These are phyloP conservation scores for Neostethus bicornis DNA, from an alignment of 2,797 vertebrate species.

Conservation along the genomic window DNA sequence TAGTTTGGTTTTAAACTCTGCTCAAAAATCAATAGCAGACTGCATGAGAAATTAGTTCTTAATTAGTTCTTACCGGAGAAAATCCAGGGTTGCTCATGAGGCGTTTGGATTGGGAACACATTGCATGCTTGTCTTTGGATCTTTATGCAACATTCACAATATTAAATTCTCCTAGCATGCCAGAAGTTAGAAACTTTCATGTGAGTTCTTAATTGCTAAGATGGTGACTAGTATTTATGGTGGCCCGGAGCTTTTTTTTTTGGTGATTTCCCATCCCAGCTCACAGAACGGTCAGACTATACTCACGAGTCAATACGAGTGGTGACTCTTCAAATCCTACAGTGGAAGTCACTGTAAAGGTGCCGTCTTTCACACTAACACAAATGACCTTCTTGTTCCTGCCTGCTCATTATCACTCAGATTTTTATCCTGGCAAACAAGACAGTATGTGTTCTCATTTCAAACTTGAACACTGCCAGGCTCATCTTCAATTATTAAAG, in stretches of 20 bases:
- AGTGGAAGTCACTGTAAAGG: constrained; percentile 47
- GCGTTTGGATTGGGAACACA: constrained; percentile 6
- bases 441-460: constrained; percentile 3
- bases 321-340: constrained; percentile 39
- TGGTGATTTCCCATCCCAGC: constrained; percentile 18
- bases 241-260: constrained; percentile 18
- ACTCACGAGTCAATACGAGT: constrained; percentile 33
- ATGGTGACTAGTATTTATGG: constrained; percentile 38
- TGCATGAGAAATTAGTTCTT: too few species aligned
- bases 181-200: constrained; percentile 34
- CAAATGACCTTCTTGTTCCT: constrained; percentile 27
- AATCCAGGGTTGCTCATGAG: constrained; percentile 34
- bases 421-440: constrained; percentile 13
- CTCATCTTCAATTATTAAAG: constrained; percentile 2
- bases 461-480: neutral
- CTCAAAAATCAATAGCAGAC: too few species aligned
- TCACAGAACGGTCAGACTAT: constrained; percentile 19
- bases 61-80: constrained; percentile 25
- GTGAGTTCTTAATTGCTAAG: constrained; percentile 42
- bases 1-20: constrained; percentile 38
- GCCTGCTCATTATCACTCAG: constrained; percentile 42
- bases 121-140: constrained; percentile 11
- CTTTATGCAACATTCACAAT: constrained; percentile 33
- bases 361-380: constrained; percentile 27
- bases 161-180: constrained; percentile 36